Evolutionary conservation across 2,888 invertebrate genomes (phyloP).

Genomic region (Eristalinus sepulchralis): DNA sequence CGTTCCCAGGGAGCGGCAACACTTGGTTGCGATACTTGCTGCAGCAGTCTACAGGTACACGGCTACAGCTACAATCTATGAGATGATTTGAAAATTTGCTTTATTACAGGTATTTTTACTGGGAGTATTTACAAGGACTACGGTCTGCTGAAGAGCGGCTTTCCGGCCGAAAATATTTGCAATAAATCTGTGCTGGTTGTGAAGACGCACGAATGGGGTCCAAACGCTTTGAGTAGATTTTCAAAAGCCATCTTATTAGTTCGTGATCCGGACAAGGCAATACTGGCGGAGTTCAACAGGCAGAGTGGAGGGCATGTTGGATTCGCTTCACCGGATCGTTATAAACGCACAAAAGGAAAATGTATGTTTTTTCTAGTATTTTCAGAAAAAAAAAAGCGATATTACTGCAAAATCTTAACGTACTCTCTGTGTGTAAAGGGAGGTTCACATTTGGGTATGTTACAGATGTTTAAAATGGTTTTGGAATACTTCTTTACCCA

Average conservation of each 20-base stretch:
- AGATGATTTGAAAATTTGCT: neutral
- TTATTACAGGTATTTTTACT: slow-evolving; percentile 85
- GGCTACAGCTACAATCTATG: neutral
- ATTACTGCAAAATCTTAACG: too few species aligned
- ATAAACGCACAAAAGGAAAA: slow-evolving; percentile 84
- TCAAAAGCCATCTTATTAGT: slow-evolving; percentile 87
- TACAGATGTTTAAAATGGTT: too few species aligned
- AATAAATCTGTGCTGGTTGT: slow-evolving; percentile 90
- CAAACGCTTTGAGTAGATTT: slow-evolving; percentile 83
- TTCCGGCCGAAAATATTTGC: slow-evolving; percentile 89
- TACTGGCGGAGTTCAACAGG: slow-evolving; percentile 88
- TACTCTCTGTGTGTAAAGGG: too few species aligned
- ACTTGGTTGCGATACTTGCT: slow-evolving; percentile 91
- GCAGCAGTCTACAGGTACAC: slow-evolving; percentile 88
- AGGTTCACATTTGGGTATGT: too few species aligned
- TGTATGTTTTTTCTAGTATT: too few species aligned
- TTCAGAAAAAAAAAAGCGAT: too few species aligned
- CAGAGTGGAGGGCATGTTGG: slow-evolving; percentile 91
- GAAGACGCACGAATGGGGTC: slow-evolving; percentile 90
- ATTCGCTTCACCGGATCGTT: slow-evolving; percentile 87
- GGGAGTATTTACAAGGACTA: slow-evolving; percentile 92
- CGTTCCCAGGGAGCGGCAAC: slow-evolving; percentile 92
- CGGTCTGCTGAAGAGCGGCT: slow-evolving; percentile 88
- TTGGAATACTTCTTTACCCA: too few species aligned
- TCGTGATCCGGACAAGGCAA: slow-evolving; percentile 86